Evolutionary conservation across 2,888 invertebrate species (phyloP), one percentile per base, ranked within the genome.

Genomic region (Gasteruption jaculator): DNA sequence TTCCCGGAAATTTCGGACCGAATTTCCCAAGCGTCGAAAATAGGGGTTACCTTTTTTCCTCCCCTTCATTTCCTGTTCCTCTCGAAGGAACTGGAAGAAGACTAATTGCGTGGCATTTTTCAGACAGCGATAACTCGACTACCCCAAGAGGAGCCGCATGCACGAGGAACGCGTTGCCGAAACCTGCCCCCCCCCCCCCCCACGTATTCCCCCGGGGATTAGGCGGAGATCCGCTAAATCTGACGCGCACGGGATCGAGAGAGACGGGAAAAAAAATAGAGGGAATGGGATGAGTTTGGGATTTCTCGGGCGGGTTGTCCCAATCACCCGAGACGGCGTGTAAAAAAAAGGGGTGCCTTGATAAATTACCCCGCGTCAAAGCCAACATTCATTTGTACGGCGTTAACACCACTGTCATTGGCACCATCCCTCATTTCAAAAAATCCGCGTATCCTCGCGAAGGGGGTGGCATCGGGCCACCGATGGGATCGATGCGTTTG

Each of bases 371-470:
- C 46, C 54, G 52, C 57, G 68, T 69, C 69, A 68, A 65, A 67
- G 58, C 61, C 61, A 61, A 64, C 68, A 65, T 68, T 69, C 68
- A 70, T 70, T 70, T 68, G 67, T 66, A 68, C 55, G 49, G 56
- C 60, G 61, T 65, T 65, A 62, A 57, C 60, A n/a, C n/a, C n/a
- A 60, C 63, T 68, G 68, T 66, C 69, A 63, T 63, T 63, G 61
- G 56, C 61, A 58, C 53, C 65, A 68, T 70, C 60, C 57, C 59
- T 70, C 68, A 68, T 68, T 63, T 61, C 49, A 42, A 42, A 24
- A 27, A 37, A 33, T n/a, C 40, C 30, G 27, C 30, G 22, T 19
- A 30, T 37, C 34, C n/a, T n/a, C n/a, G n/a, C n/a, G n/a, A n/a
- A n/a, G n/a, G n/a, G n/a, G n/a, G n/a, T n/a, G n/a, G n/a, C n/a